A percentile compares a stretch with the other conserved stretches of the same genome.
Conservation (phyloP, 2,888 invertebrate species). For the Netelia fuscicornis region DNA sequence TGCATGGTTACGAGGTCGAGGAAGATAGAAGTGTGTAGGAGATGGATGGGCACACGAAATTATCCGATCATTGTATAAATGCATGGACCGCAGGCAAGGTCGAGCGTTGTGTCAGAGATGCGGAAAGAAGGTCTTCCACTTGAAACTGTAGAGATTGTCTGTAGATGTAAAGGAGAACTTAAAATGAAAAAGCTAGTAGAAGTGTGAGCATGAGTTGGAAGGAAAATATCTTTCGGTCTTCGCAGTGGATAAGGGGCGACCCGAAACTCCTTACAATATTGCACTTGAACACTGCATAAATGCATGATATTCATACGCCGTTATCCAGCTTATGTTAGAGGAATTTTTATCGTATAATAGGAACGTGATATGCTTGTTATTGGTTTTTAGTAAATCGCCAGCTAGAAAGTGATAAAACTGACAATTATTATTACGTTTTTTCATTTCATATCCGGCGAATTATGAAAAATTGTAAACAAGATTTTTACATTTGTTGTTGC, state of each 20-base stretch:
- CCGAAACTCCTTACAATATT: conserved; percentile 79
- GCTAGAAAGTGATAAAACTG: background rate
- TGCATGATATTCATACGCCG: conserved; percentile 80
- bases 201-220: conserved; percentile 38
- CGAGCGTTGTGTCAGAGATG: conserved; percentile 64
- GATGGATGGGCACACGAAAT: conserved; percentile 75
- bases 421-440: too few species aligned
- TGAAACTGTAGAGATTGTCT: conserved; percentile 55
- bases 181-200: conserved; percentile 4
- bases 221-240: conserved; percentile 72
- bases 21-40: background rate
- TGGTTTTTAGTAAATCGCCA: background rate
- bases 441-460: too few species aligned
- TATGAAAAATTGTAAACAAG: too few species aligned
- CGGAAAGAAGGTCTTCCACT: conserved; percentile 49
- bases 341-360: conserved; percentile 23
- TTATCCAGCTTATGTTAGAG: conserved; percentile 70
- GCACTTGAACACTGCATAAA: conserved; percentile 80
- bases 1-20: conserved; percentile 45
- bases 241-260: conserved; percentile 74
- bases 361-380: background rate
- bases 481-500: too few species aligned
- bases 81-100: conserved; percentile 75
- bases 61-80: conserved; percentile 81
- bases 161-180: background rate